A percentile compares a stretch with the other conserved stretches of the same genome.
Conservation (phyloP, 2,888 invertebrate genomes). For the Epinotia nisella region DNA sequence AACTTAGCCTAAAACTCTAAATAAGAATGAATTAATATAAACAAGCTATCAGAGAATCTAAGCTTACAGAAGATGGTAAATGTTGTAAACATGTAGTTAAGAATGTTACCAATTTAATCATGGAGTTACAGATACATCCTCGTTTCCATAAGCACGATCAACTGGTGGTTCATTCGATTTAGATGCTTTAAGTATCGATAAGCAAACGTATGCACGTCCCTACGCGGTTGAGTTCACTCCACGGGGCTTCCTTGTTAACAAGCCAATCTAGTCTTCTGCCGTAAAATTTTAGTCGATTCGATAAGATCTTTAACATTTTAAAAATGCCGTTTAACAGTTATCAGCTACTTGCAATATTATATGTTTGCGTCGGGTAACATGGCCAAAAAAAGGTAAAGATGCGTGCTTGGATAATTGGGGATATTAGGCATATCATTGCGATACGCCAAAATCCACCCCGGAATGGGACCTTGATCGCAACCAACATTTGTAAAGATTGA, state of each 20-base stretch:
- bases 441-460: too few relatives aligned
- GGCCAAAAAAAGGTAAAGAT: too few relatives aligned
- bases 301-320: background rate
- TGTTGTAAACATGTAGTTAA: background rate
- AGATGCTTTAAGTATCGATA: constrained; percentile 8
- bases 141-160: too few relatives aligned
- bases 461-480: too few relatives aligned
- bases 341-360: background rate
- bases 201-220: background rate
- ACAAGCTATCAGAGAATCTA: background rate
- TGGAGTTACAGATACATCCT: too few relatives aligned
- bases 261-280: constrained; percentile 36
- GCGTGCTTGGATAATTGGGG: too few relatives aligned
- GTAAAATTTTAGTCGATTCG: background rate
- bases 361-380: too few relatives aligned
- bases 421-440: too few relatives aligned
- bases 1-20: too few relatives aligned
- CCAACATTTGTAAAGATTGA: too few relatives aligned
- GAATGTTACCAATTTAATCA: too few relatives aligned
- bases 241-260: constrained; percentile 45
- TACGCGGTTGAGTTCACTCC: constrained; percentile 14
- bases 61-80: background rate
- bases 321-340: background rate
- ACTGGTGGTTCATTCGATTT: background rate
- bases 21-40: too few relatives aligned